Evolutionary conservation across 2,888 invertebrate species (phyloP).

Genomic region (Chymomyza procnemis): DNA sequence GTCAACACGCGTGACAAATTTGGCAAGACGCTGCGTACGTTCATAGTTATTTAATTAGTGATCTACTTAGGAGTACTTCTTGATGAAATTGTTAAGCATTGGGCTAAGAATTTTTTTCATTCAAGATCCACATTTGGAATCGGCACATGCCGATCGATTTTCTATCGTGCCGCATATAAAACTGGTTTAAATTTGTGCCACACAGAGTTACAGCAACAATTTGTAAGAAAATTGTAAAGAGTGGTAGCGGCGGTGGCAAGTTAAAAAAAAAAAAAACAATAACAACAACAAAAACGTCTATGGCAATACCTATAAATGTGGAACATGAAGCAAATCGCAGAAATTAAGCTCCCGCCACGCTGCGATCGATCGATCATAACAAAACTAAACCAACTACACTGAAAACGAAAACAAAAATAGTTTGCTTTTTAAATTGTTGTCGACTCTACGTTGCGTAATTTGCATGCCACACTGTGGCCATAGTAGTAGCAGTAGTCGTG

Average conservation of each 20-base stretch:
- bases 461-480: slow-evolving; percentile 56
- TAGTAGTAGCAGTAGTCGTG: slow-evolving; percentile 18
- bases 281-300: slow-evolving; percentile 31
- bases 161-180: slow-evolving; percentile 28
- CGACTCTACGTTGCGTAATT: slow-evolving; percentile 56
- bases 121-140: background rate
- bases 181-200: slow-evolving; percentile 60
- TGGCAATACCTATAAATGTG: slow-evolving; percentile 60
- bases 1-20: slow-evolving; percentile 32
- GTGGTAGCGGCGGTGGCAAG: slow-evolving; percentile 13
- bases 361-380: slow-evolving; percentile 59
- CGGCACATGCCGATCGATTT: slow-evolving; percentile 14
- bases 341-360: slow-evolving; percentile 55
- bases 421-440: slow-evolving; percentile 36
- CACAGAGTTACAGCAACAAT: background rate
- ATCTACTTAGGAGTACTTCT: background rate
- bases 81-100: background rate
- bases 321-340: slow-evolving; percentile 67
- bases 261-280: too few relatives aligned
- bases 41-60: slow-evolving; percentile 12
- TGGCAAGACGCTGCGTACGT: background rate
- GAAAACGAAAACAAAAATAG: slow-evolving; percentile 37
- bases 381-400: slow-evolving; percentile 13
- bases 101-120: slow-evolving; percentile 24
- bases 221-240: background rate